phyloP scores from a whole-genome alignment of 2,113 vertebrate genomes.

The Anolis carolinensis region DNA sequence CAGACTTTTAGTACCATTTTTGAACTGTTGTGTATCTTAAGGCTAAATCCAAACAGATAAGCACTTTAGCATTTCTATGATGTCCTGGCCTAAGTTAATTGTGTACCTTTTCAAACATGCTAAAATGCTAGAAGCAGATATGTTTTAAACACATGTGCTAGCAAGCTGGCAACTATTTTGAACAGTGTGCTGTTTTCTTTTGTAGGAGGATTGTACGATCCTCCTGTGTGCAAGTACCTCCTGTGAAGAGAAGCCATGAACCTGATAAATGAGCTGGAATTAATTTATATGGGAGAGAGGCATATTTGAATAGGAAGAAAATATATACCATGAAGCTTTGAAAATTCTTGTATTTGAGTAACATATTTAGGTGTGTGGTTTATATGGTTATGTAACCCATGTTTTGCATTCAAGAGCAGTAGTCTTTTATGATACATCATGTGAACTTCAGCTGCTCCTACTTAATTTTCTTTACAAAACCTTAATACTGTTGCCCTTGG shows the following conservation, averaged over 20 bases:
- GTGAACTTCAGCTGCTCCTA: background rate
- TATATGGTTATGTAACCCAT: background rate
- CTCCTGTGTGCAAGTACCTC: constrained; percentile 33
- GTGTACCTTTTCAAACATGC: constrained; percentile 13
- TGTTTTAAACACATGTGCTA: constrained; percentile 48
- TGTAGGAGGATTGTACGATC: constrained; percentile 22
- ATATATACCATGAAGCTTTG: constrained; percentile 28
- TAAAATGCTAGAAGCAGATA: constrained; percentile 20
- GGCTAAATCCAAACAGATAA: background rate
- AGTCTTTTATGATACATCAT: constrained; percentile 10
- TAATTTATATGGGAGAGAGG: constrained; percentile 22
- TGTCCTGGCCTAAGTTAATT: background rate
- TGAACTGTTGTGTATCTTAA: background rate
- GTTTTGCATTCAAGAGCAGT: constrained; percentile 5
- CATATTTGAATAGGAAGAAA: constrained; percentile 28
- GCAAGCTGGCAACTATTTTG: constrained; percentile 42
- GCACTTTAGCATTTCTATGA: background rate
- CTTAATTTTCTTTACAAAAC: constrained; percentile 19
- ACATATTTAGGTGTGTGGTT: background rate
- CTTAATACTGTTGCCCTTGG: background rate
- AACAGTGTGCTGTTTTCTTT: constrained; percentile 27
- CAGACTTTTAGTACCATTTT: background rate
- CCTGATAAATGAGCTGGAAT: constrained; percentile 23
- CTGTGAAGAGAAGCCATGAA: constrained; percentile 24
- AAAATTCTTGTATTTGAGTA: constrained; percentile 25